These are phyloP conservation scores for Notoglanidium macrostoma DNA, from an alignment of 2,797 vertebrate genomes.

Conservation along the genomic window DNA sequence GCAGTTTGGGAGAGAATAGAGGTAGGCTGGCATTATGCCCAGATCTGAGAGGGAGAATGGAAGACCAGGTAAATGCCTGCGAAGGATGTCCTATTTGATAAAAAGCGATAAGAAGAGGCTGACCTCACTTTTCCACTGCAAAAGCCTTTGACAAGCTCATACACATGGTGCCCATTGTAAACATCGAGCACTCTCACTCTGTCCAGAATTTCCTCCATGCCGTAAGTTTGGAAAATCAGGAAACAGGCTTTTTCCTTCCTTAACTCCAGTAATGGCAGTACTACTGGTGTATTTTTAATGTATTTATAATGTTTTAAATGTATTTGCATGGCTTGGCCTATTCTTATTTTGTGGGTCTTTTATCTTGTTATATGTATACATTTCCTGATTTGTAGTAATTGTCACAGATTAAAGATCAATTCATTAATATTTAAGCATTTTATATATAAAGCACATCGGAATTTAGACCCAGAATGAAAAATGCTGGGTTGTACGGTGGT, in stretches of 20 bases:
- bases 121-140: conserved; percentile 50
- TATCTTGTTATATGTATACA: background rate
- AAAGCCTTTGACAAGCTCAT: background rate
- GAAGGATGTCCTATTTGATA: conserved; percentile 73
- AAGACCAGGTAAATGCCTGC: conserved; percentile 67
- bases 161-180: conserved; percentile 6
- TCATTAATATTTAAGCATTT: background rate
- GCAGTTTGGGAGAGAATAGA: background rate
- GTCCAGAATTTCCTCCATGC: background rate
- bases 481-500: background rate
- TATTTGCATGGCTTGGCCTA: background rate
- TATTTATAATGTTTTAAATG: background rate
- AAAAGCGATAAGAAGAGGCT: conserved; percentile 59
- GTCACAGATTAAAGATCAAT: background rate
- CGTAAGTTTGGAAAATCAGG: background rate
- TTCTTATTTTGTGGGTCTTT: background rate
- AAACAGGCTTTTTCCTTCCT: background rate
- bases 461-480: background rate
- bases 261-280: too few species aligned
- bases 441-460: background rate
- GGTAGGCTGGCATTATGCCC: background rate
- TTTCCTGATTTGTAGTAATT: background rate
- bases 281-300: background rate
- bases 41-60: conserved; percentile 21
- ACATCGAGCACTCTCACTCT: conserved; percentile 5